These are phyloP conservation scores for Drosophila borealis DNA, from an alignment of 2,888 invertebrate genomes.

Conservation along the genomic window DNA sequence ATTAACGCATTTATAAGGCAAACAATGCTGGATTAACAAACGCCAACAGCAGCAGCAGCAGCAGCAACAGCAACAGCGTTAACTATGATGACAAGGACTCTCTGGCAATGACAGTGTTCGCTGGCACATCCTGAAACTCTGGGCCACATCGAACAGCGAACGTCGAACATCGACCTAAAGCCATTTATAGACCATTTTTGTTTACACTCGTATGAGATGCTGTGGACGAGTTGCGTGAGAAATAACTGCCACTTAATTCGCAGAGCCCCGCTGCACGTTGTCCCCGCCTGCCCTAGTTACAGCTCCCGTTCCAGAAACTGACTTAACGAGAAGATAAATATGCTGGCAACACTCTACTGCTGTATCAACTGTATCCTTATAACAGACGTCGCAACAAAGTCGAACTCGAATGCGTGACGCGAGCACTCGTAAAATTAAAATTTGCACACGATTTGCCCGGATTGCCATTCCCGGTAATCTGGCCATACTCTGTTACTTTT, in stretches of 20 bases:
- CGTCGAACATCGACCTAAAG: conserved; percentile 59
- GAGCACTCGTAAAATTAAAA: conserved; percentile 72
- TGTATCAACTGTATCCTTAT: conserved; percentile 66
- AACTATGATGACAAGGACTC: conserved; percentile 43
- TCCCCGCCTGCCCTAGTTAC: background rate
- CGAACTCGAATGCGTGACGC: conserved; percentile 51
- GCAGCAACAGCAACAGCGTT: conserved; percentile 13
- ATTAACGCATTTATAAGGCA: conserved; percentile 80
- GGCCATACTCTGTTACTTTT: background rate
- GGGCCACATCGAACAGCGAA: conserved; percentile 16
- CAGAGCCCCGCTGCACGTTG: conserved; percentile 18
- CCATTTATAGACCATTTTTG: conserved; percentile 74
- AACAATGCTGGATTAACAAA: conserved; percentile 79
- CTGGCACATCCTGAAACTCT: conserved; percentile 2
- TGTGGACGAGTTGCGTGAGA: conserved; percentile 75
- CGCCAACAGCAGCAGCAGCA: conserved; percentile 31
- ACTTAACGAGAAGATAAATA: conserved; percentile 72
- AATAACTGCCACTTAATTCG: conserved; percentile 79
- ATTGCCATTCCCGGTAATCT: conserved; percentile 7
- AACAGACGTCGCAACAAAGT: conserved; percentile 62
- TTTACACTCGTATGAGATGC: conserved; percentile 49
- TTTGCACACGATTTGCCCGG: conserved; percentile 68
- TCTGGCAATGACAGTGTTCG: conserved; percentile 35
- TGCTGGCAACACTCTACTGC: conserved; percentile 39
- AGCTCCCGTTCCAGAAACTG: conserved; percentile 13